Evolutionary conservation across 2,888 invertebrate species (phyloP).

Genomic region (Perizoma affinitatum): DNA sequence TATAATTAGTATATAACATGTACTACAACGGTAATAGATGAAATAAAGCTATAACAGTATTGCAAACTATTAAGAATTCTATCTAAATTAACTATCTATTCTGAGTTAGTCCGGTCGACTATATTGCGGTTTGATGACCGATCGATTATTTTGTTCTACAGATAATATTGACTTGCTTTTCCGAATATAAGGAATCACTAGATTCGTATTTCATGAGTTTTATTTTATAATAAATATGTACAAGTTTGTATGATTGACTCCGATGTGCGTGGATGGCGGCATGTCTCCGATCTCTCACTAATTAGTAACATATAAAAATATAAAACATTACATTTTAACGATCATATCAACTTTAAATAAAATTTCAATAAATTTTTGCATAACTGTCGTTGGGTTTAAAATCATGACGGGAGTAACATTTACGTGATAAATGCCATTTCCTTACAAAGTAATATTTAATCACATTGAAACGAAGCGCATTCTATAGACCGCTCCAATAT

Average conservation of each 20-base stretch:
- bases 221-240: neutral
- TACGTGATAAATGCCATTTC: conserved; percentile 26
- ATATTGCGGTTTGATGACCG: no score
- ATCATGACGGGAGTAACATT: conserved; percentile 19
- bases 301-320: conserved; percentile 30
- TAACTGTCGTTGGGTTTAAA: conserved; percentile 28
- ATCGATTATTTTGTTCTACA: no score
- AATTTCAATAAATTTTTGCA: conserved; percentile 22
- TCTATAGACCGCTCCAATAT: conserved; percentile 19
- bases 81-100: conserved; percentile 24
- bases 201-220: no score
- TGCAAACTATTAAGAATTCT: conserved; percentile 21
- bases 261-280: neutral
- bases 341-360: conserved; percentile 30
- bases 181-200: no score
- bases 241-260: neutral
- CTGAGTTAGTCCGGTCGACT: neutral
- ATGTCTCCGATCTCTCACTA: conserved; percentile 3
- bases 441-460: conserved; percentile 25
- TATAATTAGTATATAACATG: conserved; percentile 13
- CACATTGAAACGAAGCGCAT: conserved; percentile 27
- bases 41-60: conserved; percentile 27
- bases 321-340: conserved; percentile 28
- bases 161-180: no score
- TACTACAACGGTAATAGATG: conserved; percentile 6